These are phyloP conservation scores for Agrochola macilenta DNA, from an alignment of 2,888 invertebrate genomes.

Conservation along the genomic window DNA sequence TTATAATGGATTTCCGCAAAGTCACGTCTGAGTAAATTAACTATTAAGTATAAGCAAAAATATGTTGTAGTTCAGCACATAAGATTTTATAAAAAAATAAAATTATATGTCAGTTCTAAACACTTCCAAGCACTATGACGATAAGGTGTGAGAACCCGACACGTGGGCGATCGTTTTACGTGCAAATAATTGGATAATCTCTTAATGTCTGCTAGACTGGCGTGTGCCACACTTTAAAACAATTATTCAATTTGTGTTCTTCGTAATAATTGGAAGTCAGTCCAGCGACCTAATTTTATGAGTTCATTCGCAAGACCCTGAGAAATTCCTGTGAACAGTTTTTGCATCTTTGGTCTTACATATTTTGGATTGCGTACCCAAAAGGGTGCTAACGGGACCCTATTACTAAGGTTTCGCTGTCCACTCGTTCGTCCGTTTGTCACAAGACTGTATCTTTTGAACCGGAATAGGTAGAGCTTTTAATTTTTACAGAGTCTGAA, in stretches of 20 bases:
- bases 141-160: conserved; percentile 36
- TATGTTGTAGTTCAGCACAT: not conserved
- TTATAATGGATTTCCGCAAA: too few relatives aligned
- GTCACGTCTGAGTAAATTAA: too few relatives aligned
- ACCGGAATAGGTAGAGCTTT: too few relatives aligned
- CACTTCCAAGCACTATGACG: conserved; percentile 20
- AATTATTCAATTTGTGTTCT: conserved; percentile 60
- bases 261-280: not conserved
- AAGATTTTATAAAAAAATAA: not conserved
- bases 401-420: too few relatives aligned
- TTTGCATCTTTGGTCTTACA: not conserved
- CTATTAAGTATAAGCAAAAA: not conserved
- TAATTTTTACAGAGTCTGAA: too few relatives aligned
- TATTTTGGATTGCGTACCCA: not conserved
- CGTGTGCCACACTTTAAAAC: conserved; percentile 58
- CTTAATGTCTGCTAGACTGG: conserved; percentile 48
- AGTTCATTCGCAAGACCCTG: conserved; percentile 25
- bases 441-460: too few relatives aligned
- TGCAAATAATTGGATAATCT: conserved; percentile 65
- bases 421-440: too few relatives aligned
- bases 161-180: conserved; percentile 63
- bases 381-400: not conserved
- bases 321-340: not conserved
- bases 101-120: conserved; percentile 33
- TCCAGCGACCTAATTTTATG: conserved; percentile 39